These are phyloP conservation scores for Drosophila colorata DNA, from an alignment of 2,888 invertebrate genomes.

Conservation along the genomic window DNA sequence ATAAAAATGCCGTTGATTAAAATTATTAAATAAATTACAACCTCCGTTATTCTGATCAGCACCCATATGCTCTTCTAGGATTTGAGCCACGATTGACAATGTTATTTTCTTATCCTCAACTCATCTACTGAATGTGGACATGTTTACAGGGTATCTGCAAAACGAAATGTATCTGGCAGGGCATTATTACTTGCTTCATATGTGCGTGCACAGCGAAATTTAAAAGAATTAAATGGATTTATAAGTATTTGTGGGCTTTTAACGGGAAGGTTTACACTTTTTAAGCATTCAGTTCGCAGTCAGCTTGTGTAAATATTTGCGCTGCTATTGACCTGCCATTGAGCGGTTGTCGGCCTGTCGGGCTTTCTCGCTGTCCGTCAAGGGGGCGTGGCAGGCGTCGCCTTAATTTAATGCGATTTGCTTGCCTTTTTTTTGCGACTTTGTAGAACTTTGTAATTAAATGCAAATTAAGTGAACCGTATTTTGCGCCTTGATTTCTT, in stretches of 20 bases:
- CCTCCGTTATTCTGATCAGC: too few species aligned
- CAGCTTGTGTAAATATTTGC: slow-evolving; percentile 42
- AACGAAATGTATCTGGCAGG: background rate
- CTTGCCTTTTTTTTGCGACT: slow-evolving; percentile 19
- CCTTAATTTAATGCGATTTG: slow-evolving; percentile 23
- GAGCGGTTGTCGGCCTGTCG: slow-evolving; percentile 22
- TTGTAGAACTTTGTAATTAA: slow-evolving; percentile 73
- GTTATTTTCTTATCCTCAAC: background rate
- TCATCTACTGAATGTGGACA: background rate
- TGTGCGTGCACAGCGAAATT: background rate
- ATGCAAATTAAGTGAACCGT: slow-evolving; percentile 75
- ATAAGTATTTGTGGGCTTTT: slow-evolving; percentile 21
- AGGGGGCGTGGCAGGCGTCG: slow-evolving; percentile 16
- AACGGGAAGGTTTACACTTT: slow-evolving; percentile 14
- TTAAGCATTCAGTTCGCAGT: slow-evolving; percentile 25
- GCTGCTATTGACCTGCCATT: slow-evolving; percentile 31
- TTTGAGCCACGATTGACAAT: too few species aligned
- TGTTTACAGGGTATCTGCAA: background rate
- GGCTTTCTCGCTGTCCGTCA: background rate
- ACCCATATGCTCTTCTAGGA: too few species aligned
- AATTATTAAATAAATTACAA: too few species aligned
- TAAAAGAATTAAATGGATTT: slow-evolving; percentile 14
- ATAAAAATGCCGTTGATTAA: too few species aligned
- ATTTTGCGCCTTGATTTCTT: slow-evolving; percentile 63
- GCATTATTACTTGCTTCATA: background rate